phyloP scores from a whole-genome alignment of 1,140 invertebrate genomes.

The Temnothorax nylanderi region DNA sequence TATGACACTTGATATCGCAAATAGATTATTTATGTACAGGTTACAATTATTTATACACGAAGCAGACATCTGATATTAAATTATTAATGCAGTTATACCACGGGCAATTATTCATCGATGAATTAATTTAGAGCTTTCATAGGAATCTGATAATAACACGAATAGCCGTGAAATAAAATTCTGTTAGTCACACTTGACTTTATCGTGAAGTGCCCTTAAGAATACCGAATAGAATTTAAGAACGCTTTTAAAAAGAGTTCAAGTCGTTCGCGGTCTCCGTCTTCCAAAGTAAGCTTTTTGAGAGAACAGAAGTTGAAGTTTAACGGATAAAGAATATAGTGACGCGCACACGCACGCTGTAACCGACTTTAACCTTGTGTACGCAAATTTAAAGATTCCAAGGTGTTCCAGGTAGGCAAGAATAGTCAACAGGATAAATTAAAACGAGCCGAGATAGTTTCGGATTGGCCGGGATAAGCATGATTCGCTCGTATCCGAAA shows the following conservation, averaged over 20 bases:
- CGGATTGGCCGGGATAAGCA: conserved; percentile 18
- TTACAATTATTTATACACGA: not conserved
- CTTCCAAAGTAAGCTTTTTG: not conserved
- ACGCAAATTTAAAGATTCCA: conserved; percentile 60
- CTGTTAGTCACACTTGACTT: not conserved
- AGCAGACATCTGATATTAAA: not conserved
- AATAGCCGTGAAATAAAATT: not conserved
- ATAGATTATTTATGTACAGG: not conserved
- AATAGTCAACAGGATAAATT: not conserved
- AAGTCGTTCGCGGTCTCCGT: not conserved
- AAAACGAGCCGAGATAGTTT: not conserved
- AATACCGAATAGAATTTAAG: not conserved
- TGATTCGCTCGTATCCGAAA: conserved; percentile 8
- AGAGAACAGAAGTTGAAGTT: not conserved
- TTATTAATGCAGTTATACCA: not conserved
- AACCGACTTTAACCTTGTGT: not conserved
- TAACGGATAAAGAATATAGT: not conserved
- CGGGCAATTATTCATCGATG: not conserved
- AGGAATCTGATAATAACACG: not conserved
- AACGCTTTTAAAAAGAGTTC: conserved; percentile 28
- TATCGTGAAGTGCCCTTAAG: conserved; percentile 2
- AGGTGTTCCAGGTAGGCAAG: not conserved
- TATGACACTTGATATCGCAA: not conserved
- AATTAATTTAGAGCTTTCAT: not conserved
- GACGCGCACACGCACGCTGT: not conserved